A percentile compares a stretch with the other conserved stretches of the same genome.
Evolutionary conservation across 2,797 vertebrate genomes (phyloP).

Genomic region (Diplodus puntazzo): DNA sequence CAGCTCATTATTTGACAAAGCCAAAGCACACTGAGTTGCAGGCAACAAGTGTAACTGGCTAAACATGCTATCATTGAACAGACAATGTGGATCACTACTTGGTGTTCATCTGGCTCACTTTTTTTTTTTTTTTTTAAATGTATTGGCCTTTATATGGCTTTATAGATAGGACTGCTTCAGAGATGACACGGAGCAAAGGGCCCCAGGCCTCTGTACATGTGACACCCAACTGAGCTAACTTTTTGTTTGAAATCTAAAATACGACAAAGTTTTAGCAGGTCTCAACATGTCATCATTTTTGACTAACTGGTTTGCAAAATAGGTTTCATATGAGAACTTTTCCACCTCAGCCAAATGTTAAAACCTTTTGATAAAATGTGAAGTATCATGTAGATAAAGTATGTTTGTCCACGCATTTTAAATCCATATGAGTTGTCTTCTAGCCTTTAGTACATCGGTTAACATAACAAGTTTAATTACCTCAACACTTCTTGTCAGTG

Average conservation of each 20-base stretch:
- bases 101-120: background rate
- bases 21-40: background rate
- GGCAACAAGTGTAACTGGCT: background rate
- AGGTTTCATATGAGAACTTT: background rate
- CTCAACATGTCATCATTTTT: background rate
- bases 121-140: no score
- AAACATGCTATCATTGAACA: background rate
- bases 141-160: no score
- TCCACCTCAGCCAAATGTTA: background rate
- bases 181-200: no score
- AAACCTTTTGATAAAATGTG: no score
- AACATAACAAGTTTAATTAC: background rate
- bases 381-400: no score
- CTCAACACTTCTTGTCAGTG: background rate
- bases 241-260: no score
- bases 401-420: background rate
- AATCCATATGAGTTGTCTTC: background rate
- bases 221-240: no score
- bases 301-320: background rate
- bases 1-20: background rate
- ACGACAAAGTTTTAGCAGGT: background rate
- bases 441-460: background rate
- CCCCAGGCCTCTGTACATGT: no score
- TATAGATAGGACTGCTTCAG: no score
- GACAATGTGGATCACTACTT: background rate